Percentiles rank a stretch among this genome's conserved stretches.
Conservation (phyloP, 2,797 vertebrate genomes). For the Karalla daura region DNA sequence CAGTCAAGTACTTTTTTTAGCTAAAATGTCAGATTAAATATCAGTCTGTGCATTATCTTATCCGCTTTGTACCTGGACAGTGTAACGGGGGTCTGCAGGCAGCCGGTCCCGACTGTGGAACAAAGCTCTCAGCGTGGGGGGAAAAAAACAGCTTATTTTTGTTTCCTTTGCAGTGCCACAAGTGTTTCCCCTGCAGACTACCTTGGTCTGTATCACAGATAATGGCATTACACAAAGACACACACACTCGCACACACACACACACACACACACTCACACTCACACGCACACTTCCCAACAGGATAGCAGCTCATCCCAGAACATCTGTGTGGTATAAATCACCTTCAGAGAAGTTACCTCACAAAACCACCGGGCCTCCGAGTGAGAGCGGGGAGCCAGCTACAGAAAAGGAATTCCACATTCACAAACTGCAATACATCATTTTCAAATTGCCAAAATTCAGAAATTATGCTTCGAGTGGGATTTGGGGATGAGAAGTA, state of each 20-base stretch:
- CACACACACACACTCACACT: constrained; percentile 15
- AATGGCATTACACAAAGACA: constrained; percentile 28
- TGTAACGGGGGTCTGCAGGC: no score
- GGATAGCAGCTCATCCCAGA: constrained; percentile 55
- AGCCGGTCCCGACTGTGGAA: constrained; percentile 6
- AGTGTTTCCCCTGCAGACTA: constrained; percentile 53
- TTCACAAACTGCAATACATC: constrained; percentile 59
- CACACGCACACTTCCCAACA: constrained; percentile 50
- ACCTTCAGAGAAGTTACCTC: constrained; percentile 57
- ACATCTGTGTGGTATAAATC: constrained; percentile 79
- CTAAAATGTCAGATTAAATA: not conserved
- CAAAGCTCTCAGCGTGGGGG: not conserved
- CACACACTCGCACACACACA: no score
- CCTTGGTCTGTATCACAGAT: constrained; percentile 36
- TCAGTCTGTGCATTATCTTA: no score
- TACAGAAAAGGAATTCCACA: constrained; percentile 48
- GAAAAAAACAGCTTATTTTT: constrained; percentile 10
- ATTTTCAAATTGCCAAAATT: constrained; percentile 62
- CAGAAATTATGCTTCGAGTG: constrained; percentile 47
- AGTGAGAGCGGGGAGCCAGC: constrained; percentile 56
- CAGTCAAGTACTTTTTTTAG: no score
- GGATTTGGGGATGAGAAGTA: constrained; percentile 49
- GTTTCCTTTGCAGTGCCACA: constrained; percentile 29
- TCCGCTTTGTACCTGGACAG: no score
- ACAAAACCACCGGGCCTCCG: constrained; percentile 58